A percentile compares a stretch with the other conserved stretches of the same genome.
Conservation (phyloP, 2,888 invertebrate species). For the Drosophila nr. perissopoda region DNA sequence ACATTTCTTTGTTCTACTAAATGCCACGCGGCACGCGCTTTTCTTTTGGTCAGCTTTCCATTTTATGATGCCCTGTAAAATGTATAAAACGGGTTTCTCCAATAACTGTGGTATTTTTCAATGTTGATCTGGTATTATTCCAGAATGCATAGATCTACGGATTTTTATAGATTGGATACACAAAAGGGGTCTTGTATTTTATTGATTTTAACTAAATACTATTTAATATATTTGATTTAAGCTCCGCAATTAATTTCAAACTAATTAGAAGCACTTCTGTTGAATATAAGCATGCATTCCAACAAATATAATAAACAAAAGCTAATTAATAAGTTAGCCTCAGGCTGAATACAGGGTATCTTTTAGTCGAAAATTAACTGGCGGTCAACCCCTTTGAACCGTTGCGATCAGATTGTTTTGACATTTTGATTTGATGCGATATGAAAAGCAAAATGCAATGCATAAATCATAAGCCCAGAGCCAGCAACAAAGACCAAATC, state of each 20-base stretch:
- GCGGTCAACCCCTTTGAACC: constrained; percentile 27
- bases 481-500: neutral
- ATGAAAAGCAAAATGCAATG: constrained; percentile 38
- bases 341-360: constrained; percentile 19
- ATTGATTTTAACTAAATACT: neutral
- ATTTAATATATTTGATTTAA: neutral
- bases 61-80: constrained; percentile 17
- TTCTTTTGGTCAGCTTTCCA: constrained; percentile 37
- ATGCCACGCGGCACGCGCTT: constrained; percentile 61
- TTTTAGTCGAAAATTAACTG: neutral
- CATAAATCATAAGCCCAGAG: constrained; percentile 41
- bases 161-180: neutral
- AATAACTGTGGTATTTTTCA: neutral
- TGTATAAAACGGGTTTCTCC: neutral
- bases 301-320: neutral
- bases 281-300: neutral
- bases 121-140: neutral
- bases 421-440: constrained; percentile 57
- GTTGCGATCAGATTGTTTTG: constrained; percentile 56
- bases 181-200: neutral
- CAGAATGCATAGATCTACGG: neutral
- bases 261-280: neutral
- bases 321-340: too few species aligned
- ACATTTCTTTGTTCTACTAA: constrained; percentile 29
- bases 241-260: neutral